A percentile compares a stretch with the other conserved stretches of the same genome.
Evolutionary conservation across 2,888 invertebrate species (phyloP).

Genomic region (Isotomurus palustris): DNA sequence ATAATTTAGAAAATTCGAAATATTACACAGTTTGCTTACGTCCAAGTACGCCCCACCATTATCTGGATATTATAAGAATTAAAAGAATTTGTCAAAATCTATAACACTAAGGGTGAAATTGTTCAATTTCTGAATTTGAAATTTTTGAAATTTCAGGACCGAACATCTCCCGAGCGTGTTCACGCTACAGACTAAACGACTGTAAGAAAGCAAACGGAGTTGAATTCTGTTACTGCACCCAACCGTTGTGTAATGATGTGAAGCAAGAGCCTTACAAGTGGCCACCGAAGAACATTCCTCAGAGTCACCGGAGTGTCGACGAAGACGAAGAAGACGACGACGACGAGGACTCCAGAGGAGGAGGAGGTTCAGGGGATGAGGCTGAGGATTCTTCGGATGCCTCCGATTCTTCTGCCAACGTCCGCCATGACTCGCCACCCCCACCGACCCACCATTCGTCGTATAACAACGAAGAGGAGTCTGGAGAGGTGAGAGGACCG

Average conservation of each 20-base stretch:
- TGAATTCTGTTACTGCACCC: slow-evolving; percentile 42
- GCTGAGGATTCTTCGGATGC: not conserved
- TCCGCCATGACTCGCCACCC: not conserved
- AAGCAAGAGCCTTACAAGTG: slow-evolving; percentile 16
- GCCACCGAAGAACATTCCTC: too few relatives aligned
- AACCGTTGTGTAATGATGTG: slow-evolving; percentile 36
- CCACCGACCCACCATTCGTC: not conserved
- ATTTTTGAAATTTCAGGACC: too few relatives aligned
- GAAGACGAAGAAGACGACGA: slow-evolving; percentile 2
- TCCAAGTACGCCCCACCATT: too few relatives aligned
- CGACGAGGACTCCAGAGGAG: not conserved
- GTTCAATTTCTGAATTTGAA: too few relatives aligned
- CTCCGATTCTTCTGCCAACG: slow-evolving; percentile 1
- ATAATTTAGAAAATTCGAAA: too few relatives aligned
- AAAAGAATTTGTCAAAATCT: too few relatives aligned
- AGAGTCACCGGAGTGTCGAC: not conserved
- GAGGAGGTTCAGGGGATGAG: not conserved
- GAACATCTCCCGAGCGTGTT: slow-evolving; percentile 39
- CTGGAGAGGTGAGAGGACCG: too few relatives aligned
- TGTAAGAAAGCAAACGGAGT: slow-evolving; percentile 42
- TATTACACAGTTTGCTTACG: too few relatives aligned
- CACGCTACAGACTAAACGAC: slow-evolving; percentile 29
- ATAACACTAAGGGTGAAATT: too few relatives aligned
- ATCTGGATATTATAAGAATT: too few relatives aligned
- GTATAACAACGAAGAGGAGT: too few relatives aligned